phyloP scores from a whole-genome alignment of 2,113 vertebrate species.

The Tenrec ecaudatus region DNA sequence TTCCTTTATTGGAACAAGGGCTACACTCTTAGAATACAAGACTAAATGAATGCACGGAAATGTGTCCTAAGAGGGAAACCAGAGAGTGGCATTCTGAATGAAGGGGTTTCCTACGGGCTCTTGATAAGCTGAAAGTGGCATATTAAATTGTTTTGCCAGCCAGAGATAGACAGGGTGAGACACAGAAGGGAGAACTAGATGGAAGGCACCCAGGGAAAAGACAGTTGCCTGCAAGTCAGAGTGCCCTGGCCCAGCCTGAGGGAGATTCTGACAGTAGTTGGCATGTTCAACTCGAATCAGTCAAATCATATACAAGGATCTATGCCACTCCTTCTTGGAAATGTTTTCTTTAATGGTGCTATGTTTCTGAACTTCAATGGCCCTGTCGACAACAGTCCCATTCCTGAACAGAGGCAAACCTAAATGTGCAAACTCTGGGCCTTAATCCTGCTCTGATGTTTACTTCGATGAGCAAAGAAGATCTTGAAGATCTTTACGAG shows the following conservation, averaged over 20 bases:
- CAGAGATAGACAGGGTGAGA: background rate
- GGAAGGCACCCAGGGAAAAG: background rate
- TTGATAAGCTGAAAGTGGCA: background rate
- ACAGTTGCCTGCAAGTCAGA: background rate
- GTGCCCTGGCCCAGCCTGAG: background rate
- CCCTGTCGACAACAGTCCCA: background rate
- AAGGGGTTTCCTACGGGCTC: background rate
- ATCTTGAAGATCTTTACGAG: background rate
- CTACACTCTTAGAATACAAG: background rate
- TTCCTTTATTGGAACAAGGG: background rate
- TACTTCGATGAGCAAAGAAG: background rate
- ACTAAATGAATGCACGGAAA: background rate
- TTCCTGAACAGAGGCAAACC: background rate
- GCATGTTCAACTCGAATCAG: background rate
- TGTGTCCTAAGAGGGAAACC: background rate
- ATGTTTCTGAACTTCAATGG: background rate
- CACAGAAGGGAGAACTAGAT: background rate
- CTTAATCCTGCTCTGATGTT: background rate
- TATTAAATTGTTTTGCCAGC: background rate
- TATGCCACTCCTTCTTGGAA: background rate
- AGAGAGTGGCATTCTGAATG: background rate
- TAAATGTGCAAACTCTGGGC: background rate
- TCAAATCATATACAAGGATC: background rate
- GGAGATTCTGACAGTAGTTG: background rate
- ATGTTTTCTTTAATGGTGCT: background rate